Conservation (phyloP, 2,888 invertebrate genomes). For the Orthonevra nobilis region DNA sequence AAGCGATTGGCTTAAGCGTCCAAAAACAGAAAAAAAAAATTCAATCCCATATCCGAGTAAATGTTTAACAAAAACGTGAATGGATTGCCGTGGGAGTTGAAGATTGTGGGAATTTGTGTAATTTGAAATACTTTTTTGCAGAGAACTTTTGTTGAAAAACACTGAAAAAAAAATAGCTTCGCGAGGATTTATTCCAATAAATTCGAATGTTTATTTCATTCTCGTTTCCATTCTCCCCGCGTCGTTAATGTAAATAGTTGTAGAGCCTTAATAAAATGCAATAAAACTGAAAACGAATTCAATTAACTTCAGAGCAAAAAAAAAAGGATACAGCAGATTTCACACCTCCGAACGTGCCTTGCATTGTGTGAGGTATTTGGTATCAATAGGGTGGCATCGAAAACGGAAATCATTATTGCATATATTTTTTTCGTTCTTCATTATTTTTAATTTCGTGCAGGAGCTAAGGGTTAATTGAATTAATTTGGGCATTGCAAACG, state of each 20-base stretch:
- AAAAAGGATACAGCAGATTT: slow-evolving; percentile 8
- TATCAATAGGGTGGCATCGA: no score
- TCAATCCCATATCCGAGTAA: neutral
- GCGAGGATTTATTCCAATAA: slow-evolving; percentile 41
- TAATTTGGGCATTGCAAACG: no score
- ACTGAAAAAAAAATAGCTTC: no score
- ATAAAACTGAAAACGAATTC: slow-evolving; percentile 20
- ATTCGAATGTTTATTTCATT: slow-evolving; percentile 24
- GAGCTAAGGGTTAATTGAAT: no score
- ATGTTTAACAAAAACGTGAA: neutral
- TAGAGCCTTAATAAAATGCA: slow-evolving; percentile 8
- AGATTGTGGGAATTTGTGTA: no score
- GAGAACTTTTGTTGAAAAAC: no score
- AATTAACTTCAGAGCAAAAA: slow-evolving; percentile 22
- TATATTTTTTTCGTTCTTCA: no score
- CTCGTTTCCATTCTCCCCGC: slow-evolving; percentile 17
- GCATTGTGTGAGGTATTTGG: neutral
- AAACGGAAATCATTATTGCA: no score
- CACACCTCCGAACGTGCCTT: slow-evolving; percentile 3
- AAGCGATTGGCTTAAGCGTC: slow-evolving; percentile 35
- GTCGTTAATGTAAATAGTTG: slow-evolving; percentile 26
- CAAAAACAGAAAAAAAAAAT: neutral
- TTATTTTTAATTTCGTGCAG: no score
- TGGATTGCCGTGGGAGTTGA: no score
- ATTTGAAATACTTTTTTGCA: no score